Evolutionary conservation across 2,797 vertebrate species (phyloP), one percentile per base, ranked within the genome.

Genomic region (Moxostoma hubbsi): DNA sequence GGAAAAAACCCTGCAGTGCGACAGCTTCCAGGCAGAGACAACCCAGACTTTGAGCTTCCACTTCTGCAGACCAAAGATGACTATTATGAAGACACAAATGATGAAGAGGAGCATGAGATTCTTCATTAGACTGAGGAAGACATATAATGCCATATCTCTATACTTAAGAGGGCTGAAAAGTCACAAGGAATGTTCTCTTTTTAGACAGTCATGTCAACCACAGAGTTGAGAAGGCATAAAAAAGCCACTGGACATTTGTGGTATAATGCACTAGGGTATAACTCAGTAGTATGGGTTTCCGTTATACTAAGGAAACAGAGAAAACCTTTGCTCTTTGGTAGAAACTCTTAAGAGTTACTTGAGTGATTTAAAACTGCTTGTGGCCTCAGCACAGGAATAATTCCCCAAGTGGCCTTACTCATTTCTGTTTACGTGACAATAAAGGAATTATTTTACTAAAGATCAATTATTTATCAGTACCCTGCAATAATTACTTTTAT

Each of bases 11-110:
- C 59, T 7, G 63, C 86, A 7, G 43, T 91, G 16, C 90, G 94
- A 75, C 87, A 90, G 15, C 85, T 90, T n/a, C 91, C 84, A 86
- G 91, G 81, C 13, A 85, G 89, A 57, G 91, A 83, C 79, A 88
- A 88, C 66, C 87, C 91, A 0, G 95, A 96, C 85, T 89, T 96
- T 45, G 94, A 96, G 91, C 86, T 98, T 67, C 93, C 94, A 0
- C 90, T 97, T 73, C 90, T 96, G 43, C 87, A 2, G 67, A 90
- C 77, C 43, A 68, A 85, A 0, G 90, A 88, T 0, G 91, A 92
- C 1, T 90, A 88, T 0, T 89, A 87, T 5, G 86, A 89, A 1
- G 83, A 81, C 43, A 74, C 80, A 2, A 88, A 91, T 5, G 90
- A 91, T 43, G 91, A 93, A 0, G 91, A 91, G 55, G 90, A 92